Evolutionary conservation across 2,113 vertebrate genomes (phyloP).

Genomic region (Balaenoptera acutorostrata): DNA sequence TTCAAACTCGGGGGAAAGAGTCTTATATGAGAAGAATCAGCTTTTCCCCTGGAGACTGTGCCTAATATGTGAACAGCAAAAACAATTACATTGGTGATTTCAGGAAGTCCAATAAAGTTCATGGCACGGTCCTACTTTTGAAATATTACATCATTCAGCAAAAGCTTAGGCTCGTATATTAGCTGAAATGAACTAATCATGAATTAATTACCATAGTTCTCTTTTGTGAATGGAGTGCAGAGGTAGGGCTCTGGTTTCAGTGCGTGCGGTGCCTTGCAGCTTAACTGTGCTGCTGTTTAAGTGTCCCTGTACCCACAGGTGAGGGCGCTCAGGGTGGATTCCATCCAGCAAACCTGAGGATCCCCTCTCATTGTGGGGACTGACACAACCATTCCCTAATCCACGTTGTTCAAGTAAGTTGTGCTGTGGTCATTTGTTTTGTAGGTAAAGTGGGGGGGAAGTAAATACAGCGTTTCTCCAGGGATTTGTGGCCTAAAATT

Average conservation of each 20-base stretch:
- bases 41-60: constrained; percentile 76
- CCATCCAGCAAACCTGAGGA: neutral
- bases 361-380: neutral
- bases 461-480: neutral
- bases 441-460: neutral
- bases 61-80: constrained; percentile 81
- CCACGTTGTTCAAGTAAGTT: constrained; percentile 4
- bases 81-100: constrained; percentile 82
- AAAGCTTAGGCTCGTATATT: constrained; percentile 69
- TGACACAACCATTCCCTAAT: constrained; percentile 20
- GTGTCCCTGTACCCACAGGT: neutral
- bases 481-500: constrained; percentile 37
- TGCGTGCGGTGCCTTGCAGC: accelerated
- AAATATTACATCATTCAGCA: constrained; percentile 81
- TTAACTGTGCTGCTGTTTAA: accelerated
- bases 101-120: constrained; percentile 79
- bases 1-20: constrained; percentile 80
- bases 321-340: neutral
- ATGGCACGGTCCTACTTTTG: constrained; percentile 68
- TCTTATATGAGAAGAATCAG: constrained; percentile 81
- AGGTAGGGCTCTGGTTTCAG: constrained; percentile 30
- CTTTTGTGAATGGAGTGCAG: constrained; percentile 42
- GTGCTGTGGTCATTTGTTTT: neutral
- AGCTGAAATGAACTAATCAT: constrained; percentile 74
- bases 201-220: constrained; percentile 60